phyloP scores from a whole-genome alignment of 1,140 invertebrate genomes.

The Brachionus koreanus region DNA sequence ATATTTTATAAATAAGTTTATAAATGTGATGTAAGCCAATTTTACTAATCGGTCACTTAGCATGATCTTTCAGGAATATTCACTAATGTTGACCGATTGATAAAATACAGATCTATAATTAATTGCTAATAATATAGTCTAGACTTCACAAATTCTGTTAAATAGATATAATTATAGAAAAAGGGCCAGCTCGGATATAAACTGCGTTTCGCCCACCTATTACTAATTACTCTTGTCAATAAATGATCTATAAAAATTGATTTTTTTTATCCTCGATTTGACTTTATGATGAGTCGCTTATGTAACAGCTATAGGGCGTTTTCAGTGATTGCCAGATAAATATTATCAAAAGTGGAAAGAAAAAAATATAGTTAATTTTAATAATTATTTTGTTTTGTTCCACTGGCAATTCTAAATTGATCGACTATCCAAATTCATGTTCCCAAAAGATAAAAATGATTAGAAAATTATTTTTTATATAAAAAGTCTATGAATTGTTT shows the following conservation, averaged over 20 bases:
- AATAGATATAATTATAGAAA: background rate
- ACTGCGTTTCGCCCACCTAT: background rate
- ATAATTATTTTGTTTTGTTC: background rate
- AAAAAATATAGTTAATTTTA: background rate
- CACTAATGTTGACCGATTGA: background rate
- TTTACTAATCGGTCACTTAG: background rate
- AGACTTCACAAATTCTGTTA: slow-evolving; percentile 1
- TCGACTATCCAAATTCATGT: background rate
- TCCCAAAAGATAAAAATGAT: background rate
- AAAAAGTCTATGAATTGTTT: background rate
- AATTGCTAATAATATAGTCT: background rate
- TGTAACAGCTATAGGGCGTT: background rate
- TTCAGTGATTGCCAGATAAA: background rate
- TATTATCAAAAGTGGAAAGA: background rate
- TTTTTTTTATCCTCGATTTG: background rate
- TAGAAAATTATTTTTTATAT: background rate
- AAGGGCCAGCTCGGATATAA: background rate
- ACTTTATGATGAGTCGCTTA: background rate
- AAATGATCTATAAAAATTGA: slow-evolving; percentile 10
- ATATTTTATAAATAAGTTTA: background rate
- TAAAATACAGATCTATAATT: background rate
- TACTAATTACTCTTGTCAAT: background rate
- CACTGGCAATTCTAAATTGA: background rate
- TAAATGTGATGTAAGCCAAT: background rate
- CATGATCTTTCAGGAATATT: background rate